A percentile compares a stretch with the other conserved stretches of the same genome.
These are phyloP conservation scores for Sminthurinus aureus DNA, from an alignment of 2,888 invertebrate genomes.

Conservation along the genomic window DNA sequence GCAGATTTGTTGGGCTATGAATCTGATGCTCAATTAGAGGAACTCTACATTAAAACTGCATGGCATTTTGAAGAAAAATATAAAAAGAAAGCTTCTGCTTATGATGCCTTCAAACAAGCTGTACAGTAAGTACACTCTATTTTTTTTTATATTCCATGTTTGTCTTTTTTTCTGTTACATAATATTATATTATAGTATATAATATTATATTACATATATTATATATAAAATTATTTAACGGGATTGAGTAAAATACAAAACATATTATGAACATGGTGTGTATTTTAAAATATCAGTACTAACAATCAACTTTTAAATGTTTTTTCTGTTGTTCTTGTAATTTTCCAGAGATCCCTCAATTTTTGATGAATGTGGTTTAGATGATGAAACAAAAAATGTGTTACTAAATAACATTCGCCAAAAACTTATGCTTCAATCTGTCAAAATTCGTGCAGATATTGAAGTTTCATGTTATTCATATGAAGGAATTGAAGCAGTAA, in stretches of 20 bases:
- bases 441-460: conserved; percentile 91
- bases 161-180: background rate
- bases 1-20: conserved; percentile 93
- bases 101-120: conserved; percentile 98
- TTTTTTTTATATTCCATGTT: background rate
- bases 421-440: conserved; percentile 96
- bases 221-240: too few species aligned
- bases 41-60: conserved; percentile 94
- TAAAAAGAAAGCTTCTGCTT: conserved; percentile 93
- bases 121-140: conserved; percentile 75
- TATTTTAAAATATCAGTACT: too few species aligned
- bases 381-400: conserved; percentile 89
- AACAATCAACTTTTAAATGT: too few species aligned
- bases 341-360: conserved; percentile 88
- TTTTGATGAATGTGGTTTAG: conserved; percentile 93
- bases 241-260: too few species aligned
- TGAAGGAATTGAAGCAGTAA: conserved; percentile 98
- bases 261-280: too few species aligned
- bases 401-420: conserved; percentile 93
- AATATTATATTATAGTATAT: too few species aligned
- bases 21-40: conserved; percentile 90
- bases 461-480: conserved; percentile 96
- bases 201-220: background rate
- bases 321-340: too few species aligned
- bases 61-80: conserved; percentile 98